Conservation (phyloP, 2,113 vertebrate species). For the Passer montanus region DNA sequence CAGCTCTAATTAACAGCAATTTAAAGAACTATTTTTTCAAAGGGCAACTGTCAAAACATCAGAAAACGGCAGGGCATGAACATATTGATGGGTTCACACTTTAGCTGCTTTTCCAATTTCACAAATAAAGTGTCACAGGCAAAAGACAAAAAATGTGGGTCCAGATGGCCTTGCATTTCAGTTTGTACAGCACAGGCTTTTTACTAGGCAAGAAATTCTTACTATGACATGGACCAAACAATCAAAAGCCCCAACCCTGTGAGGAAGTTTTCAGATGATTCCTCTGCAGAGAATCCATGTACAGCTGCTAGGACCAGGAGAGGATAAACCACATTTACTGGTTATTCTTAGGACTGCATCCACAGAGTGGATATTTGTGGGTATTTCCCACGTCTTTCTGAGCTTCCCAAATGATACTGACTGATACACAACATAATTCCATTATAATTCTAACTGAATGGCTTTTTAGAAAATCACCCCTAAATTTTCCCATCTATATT, state of each 20-base stretch:
- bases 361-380: not conserved
- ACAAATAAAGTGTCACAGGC: not conserved
- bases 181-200: not conserved
- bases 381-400: not conserved
- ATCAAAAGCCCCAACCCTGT: fast-evolving
- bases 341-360: not conserved
- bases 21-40: constrained; percentile 20
- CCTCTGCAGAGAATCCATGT: not conserved
- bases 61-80: constrained; percentile 12
- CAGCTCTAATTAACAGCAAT: constrained; percentile 18
- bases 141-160: not conserved
- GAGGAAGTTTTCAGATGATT: not conserved
- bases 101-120: not conserved
- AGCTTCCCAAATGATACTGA: not conserved
- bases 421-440: not conserved
- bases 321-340: not conserved
- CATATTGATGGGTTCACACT: constrained; percentile 50
- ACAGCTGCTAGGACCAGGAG: not conserved
- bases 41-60: constrained; percentile 49
- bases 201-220: not conserved
- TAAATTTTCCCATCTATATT: fast-evolving
- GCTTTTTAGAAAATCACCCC: not conserved
- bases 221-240: not conserved
- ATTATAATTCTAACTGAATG: not conserved
- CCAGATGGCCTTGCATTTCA: constrained; percentile 37